A percentile compares a stretch with the other conserved stretches of the same genome.
Conservation (phyloP, 1,140 invertebrate genomes). For the Pissodes strobi region DNA sequence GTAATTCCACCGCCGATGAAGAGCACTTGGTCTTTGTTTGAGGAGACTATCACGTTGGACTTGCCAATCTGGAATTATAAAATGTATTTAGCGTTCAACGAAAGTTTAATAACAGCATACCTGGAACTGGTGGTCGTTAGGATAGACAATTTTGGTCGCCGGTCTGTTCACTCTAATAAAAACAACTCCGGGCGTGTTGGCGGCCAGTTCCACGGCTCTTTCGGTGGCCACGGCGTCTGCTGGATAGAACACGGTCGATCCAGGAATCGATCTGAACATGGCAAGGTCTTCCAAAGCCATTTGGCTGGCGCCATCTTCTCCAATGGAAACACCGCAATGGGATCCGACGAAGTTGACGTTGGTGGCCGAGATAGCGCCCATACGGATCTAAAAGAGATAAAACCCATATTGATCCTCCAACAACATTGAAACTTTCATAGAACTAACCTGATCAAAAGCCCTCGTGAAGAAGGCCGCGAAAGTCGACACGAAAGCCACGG, state of each 20-base stretch:
- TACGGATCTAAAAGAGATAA: slow-evolving; percentile 75
- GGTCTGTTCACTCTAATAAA: slow-evolving; percentile 96
- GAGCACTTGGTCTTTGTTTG: slow-evolving; percentile 76
- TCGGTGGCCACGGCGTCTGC: slow-evolving; percentile 94
- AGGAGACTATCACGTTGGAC: slow-evolving; percentile 77
- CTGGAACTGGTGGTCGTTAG: slow-evolving; percentile 84
- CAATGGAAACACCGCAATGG: slow-evolving; percentile 94
- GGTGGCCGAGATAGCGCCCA: slow-evolving; percentile 98
- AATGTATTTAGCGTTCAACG: too few species aligned
- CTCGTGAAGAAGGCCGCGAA: slow-evolving; percentile 97
- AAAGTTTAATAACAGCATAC: too few species aligned
- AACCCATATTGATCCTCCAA: background rate
- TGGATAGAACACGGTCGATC: slow-evolving; percentile 95
- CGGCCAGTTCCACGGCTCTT: slow-evolving; percentile 93
- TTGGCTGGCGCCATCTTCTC: slow-evolving; percentile 97
- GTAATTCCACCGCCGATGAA: slow-evolving; percentile 93
- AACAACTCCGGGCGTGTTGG: slow-evolving; percentile 93
- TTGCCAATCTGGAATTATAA: slow-evolving; percentile 77
- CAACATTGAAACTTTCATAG: background rate
- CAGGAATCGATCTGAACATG: slow-evolving; percentile 92
- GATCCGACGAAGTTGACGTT: slow-evolving; percentile 97
- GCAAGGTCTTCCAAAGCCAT: slow-evolving; percentile 99
- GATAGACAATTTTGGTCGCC: slow-evolving; percentile 85
- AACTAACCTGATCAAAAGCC: slow-evolving; percentile 50
- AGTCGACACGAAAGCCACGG: slow-evolving; percentile 91